Evolutionary conservation across 1,140 invertebrate genomes (phyloP), one percentile per base, ranked within the genome.

Genomic region (Rhyacophila brunnea): DNA sequence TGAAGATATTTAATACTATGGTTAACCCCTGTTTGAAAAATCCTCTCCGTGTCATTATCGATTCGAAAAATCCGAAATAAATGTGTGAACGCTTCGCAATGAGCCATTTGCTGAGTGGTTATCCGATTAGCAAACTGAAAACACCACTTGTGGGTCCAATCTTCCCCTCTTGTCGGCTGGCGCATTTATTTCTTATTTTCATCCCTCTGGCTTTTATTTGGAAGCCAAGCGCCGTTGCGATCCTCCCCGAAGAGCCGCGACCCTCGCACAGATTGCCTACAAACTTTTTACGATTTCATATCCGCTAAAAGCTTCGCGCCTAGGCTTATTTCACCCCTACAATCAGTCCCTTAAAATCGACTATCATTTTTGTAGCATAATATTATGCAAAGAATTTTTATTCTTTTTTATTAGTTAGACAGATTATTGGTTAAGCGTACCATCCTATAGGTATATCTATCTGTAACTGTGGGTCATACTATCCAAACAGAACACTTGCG

Each of bases 71-170:
- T 28, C 23, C 9, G 23, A 28, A 19, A 15, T 5, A 45, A 45
- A 45, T 17, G 43, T 44, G 55, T 38, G 55, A 77, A 75, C 74
- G 75, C 76, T 74, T 72, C 71, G 71, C 73, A 73, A 73, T 76
- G 74, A 77, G 70, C 76, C 76, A 77, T 77, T 77, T 74, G 74
- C 74, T 73, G 77, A 77, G 75, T 76, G 75, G 74, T 77, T 79
- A 77, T 79, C 77, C 77, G 77, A 79, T 79, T 79, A 79, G 77
- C 73, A 74, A 79, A 79, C 74, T 77, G 77, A 79, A 77, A 79
- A 79, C 75, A 79, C 75, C 75, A 79, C 75, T 79, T 77, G 76
- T 67, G 75, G 74, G 73, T n/a, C 15, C 56, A 23, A 70, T 34
- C 23, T 28, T 28, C 23, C 42, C 48, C 48, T 32, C 45, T 20